phyloP scores from a whole-genome alignment of 2,113 vertebrate species.

The Semnornis frantzii region DNA sequence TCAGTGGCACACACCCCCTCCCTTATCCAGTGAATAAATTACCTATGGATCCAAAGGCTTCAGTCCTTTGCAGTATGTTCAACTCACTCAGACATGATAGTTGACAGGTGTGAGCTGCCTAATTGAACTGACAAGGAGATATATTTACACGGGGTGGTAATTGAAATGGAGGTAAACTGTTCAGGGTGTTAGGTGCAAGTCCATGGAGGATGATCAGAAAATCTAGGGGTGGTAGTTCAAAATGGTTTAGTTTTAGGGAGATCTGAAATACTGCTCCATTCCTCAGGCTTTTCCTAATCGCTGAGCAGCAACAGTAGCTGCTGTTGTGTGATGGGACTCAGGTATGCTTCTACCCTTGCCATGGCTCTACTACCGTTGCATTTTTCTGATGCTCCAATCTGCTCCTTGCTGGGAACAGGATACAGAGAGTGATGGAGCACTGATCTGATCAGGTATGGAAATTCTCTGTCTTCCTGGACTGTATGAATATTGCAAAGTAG shows the following conservation, averaged over 20 bases:
- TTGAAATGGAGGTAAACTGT: not conserved
- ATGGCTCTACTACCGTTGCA: not conserved
- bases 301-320: not conserved
- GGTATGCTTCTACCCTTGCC: fast-evolving
- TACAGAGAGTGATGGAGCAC: not conserved
- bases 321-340: not conserved
- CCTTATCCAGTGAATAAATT: not conserved
- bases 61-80: not conserved
- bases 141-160: not conserved
- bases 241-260: not conserved
- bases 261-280: not conserved
- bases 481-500: not conserved
- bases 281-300: not conserved
- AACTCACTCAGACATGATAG: not conserved
- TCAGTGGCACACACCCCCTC: not conserved
- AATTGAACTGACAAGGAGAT: fast-evolving
- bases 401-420: not conserved
- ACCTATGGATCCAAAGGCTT: not conserved
- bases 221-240: not conserved
- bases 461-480: not conserved
- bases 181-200: not conserved
- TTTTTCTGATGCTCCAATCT: not conserved
- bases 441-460: not conserved
- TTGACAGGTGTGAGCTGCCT: not conserved
- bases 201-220: not conserved